These are phyloP conservation scores for Harpagoxenus sublaevis DNA, from an alignment of 2,888 invertebrate species.

Conservation along the genomic window DNA sequence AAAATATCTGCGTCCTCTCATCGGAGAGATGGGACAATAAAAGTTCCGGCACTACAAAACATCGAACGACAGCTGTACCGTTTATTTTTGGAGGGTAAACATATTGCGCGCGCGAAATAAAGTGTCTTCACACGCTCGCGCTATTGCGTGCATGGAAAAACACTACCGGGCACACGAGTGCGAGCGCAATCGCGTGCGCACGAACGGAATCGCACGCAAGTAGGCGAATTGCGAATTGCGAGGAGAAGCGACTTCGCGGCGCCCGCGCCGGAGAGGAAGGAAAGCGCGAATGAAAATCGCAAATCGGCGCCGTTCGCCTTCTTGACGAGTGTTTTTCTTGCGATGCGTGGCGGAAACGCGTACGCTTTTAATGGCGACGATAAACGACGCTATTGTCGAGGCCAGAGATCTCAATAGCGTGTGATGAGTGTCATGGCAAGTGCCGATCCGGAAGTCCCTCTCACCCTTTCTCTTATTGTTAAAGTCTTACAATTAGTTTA, in stretches of 20 bases:
- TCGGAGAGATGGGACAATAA: conserved; percentile 12
- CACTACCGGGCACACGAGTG: conserved; percentile 30
- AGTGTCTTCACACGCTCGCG: conserved; percentile 49
- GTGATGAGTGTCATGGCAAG: not conserved
- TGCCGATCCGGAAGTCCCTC: not conserved
- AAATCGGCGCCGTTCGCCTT: conserved; percentile 34
- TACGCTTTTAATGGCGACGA: conserved; percentile 53
- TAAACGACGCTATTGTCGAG: conserved; percentile 60
- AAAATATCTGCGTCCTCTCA: not conserved
- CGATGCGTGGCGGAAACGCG: conserved; percentile 46
- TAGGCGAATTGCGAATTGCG: conserved; percentile 7
- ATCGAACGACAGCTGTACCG: conserved; percentile 40
- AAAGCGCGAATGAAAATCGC: conserved; percentile 28
- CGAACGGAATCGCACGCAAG: conserved; percentile 42
- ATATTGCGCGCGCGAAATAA: conserved; percentile 49
- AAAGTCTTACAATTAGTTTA: not conserved
- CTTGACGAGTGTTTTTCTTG: conserved; percentile 68
- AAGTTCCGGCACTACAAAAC: conserved; percentile 37
- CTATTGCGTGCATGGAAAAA: conserved; percentile 57
- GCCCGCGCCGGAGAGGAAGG: conserved; percentile 35
- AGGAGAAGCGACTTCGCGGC: conserved; percentile 26
- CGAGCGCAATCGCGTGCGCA: conserved; percentile 32
- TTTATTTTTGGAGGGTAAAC: conserved; percentile 62
- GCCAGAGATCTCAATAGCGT: conserved; percentile 30
- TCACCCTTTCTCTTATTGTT: not conserved